Base-by-base conservation (phyloP, 2,888 invertebrate species). In the Dichetophora obliterata region DNA sequence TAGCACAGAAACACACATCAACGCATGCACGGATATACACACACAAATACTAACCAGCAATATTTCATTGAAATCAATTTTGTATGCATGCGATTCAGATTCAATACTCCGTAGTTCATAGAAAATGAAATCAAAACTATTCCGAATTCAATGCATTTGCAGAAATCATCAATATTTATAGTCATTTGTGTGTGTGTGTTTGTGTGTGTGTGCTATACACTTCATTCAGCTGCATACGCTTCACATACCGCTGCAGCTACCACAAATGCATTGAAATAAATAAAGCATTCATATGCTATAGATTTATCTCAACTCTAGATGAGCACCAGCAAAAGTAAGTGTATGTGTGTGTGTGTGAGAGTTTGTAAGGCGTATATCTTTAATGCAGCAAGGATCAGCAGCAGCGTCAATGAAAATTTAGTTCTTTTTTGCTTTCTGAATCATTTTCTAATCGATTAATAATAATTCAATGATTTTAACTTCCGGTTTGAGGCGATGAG, bases 391-490 rank as follows among this genome's bases (percentile, higher is more conserved):
- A 43, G 14, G 11, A 43, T 14, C 14, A 11, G 43, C 43, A 43
- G 43, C 43, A 14, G 14, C 43, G 2, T 43, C 11, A 43, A 43
- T 11, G 2, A 43, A 43, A 11, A 43, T 43, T 14, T 43, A 11
- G 43, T 11, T 43, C 14, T 24, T 19, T 71, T 71, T 68, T 43
- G 43, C 59, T 61, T 77, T 48, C 63, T 37, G 43, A 69, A 50
- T 78, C 19, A 57, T 65, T 74, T 71, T 77, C 78, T 79, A 77
- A 77, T 79, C 79, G 75, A 75, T 77, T 77, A 79, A 75, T 70
- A 75, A 77, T 78, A 77, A 78, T 78, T 79, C 77, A 77, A 72
- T 78, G 76, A 75, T 71, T 77, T 69, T 65, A 27, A 54, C 75
- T 52, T 65, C 50, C 65, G 50, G 22, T 50, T 43, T 19, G 43